Evolutionary conservation across 2,888 invertebrate genomes (phyloP), one percentile per base, ranked within the genome.

Genomic region (Ochropacha duplaris): DNA sequence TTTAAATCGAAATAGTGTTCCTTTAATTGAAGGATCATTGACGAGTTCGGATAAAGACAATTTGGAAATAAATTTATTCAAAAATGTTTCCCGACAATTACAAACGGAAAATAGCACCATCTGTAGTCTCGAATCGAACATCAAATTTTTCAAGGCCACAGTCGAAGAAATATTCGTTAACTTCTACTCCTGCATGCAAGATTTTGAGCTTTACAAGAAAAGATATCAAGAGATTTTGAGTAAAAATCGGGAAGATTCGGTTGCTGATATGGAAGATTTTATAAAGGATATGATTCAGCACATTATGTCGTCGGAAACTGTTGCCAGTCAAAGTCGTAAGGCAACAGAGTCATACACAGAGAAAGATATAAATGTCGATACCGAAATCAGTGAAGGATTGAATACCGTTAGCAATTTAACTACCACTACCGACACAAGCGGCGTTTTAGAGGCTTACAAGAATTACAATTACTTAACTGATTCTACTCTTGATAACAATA

Each of bases 81-180:
- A 73, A 34, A 86, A 82, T 26, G 76, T 86, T 9, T 86, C 89
- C 0, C 80, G 82, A 60, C 84, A 88, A 57, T 65, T 87, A 6
- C 80, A 82, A 64, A 81, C 79, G 0, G 78, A 86, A 2, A 77
- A 80, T 24, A 73, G 65, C 16, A 81, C 84, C 0, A 57, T 69
- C 9, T 72, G 68, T 58, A 81, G 79, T 54, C 72, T 89, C 8
- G 90, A 91, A n/a, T 85, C 86, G 0, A 84, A 87, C 44, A 81
- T 90, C 1, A 84, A 87, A 66, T 78, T 87, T 56, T 89, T 92
- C 60, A 90, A 80, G 72, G 79, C 77, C 0, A 87, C 89, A 0
- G 87, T 92, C 0, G 81, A 86, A 65, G 82, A 87, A 59, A 87
- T 92, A 52, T 90, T 92, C 54, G 84, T 87, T 28, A 88, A 83